These are phyloP conservation scores for Antheraea pernyi DNA, from an alignment of 1,140 invertebrate genomes.

Conservation along the genomic window DNA sequence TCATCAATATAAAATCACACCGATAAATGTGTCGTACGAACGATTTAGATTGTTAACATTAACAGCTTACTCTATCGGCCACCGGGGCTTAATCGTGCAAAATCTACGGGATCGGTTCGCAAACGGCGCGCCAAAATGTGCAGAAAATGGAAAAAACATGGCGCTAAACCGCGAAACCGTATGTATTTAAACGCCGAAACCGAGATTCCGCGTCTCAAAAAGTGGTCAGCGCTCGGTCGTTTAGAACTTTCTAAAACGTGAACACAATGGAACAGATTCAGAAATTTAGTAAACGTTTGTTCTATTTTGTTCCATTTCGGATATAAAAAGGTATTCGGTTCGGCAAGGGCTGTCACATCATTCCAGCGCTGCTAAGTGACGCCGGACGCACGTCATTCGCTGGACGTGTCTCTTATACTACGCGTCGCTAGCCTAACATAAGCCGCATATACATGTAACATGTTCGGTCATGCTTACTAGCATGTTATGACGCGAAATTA, in stretches of 20 bases:
- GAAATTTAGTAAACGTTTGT: conserved; percentile 45
- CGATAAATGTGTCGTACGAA: conserved; percentile 30
- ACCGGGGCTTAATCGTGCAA: conserved; percentile 61
- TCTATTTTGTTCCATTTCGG: conserved; percentile 70
- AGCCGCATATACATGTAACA: too few species aligned
- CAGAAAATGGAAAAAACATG: conserved; percentile 76
- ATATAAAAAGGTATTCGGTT: conserved; percentile 72
- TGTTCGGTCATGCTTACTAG: too few species aligned
- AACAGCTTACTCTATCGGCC: conserved; percentile 72
- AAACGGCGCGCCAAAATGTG: conserved; percentile 59
- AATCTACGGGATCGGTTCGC: conserved; percentile 63
- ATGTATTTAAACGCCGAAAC: conserved; percentile 77
- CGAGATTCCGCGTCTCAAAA: conserved; percentile 64
- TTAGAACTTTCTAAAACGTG: conserved; percentile 77
- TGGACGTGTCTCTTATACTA: conserved; percentile 70
- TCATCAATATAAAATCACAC: conserved; percentile 19
- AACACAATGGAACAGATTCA: conserved; percentile 76
- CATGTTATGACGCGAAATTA: too few species aligned
- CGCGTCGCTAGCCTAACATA: too few species aligned
- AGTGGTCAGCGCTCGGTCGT: conserved; percentile 63
- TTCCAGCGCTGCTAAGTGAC: conserved; percentile 77
- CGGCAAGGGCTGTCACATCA: conserved; percentile 76
- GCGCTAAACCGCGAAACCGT: conserved; percentile 75
- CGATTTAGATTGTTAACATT: conserved; percentile 59
- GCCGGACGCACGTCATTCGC: conserved; percentile 73